These are phyloP conservation scores for Silvanus unidentatus DNA, from an alignment of 2,888 invertebrate genomes.

Conservation along the genomic window DNA sequence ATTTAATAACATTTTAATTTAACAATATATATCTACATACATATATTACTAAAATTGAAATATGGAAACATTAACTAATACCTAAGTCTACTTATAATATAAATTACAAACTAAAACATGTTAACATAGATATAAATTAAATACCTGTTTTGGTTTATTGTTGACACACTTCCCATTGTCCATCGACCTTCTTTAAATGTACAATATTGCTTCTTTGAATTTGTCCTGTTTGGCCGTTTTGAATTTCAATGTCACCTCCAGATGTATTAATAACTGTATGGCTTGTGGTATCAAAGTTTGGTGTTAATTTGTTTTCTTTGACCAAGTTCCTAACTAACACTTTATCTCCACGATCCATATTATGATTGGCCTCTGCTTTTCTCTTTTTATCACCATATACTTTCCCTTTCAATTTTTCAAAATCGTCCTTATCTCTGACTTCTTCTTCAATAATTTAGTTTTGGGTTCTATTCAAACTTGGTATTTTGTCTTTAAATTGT, in stretches of 20 bases:
- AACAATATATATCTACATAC: too few relatives aligned
- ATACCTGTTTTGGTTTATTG: neutral
- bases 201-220: neutral
- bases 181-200: constrained; percentile 1
- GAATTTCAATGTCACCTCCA: neutral
- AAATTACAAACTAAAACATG: too few relatives aligned
- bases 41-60: too few relatives aligned
- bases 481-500: constrained; percentile 22
- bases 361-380: neutral
- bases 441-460: constrained; percentile 8
- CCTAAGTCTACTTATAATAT: too few relatives aligned
- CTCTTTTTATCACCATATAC: constrained; percentile 8
- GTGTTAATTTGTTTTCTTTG: constrained; percentile 1
- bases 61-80: too few relatives aligned
- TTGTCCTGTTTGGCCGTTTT: neutral
- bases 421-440: neutral
- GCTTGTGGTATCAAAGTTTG: neutral
- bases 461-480: constrained; percentile 9
- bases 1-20: too few relatives aligned
- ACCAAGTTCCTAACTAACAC: neutral
- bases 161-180: neutral
- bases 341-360: neutral
- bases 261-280: neutral
- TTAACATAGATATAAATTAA: too few relatives aligned
- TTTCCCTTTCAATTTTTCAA: constrained; percentile 7